Conservation (phyloP, 2,888 invertebrate species). For the Alitta virens region DNA sequence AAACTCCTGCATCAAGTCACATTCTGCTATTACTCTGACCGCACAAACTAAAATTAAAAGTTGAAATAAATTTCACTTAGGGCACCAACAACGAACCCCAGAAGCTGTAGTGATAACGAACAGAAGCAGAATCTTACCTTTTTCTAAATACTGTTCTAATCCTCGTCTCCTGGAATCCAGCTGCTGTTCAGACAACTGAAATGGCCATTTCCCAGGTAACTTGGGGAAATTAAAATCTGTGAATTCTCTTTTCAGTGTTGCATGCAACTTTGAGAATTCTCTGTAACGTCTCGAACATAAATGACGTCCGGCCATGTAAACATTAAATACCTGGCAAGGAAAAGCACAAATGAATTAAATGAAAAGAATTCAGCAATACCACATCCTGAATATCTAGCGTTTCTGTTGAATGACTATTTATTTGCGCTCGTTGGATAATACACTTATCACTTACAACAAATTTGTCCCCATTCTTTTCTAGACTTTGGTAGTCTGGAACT, state of each 20-base stretch:
- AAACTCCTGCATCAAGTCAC: conserved; percentile 95
- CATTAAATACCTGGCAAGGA: conserved; percentile 73
- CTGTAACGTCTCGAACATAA: conserved; percentile 93
- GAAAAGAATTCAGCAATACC: no score
- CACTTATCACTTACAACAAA: conserved; percentile 68
- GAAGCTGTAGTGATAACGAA: no score
- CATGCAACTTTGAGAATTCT: conserved; percentile 89
- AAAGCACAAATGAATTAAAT: no score
- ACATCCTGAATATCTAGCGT: no score
- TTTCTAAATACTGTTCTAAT: conserved; percentile 95
- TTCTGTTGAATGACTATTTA: no score
- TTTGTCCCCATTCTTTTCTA: conserved; percentile 68
- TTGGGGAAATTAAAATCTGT: conserved; percentile 94
- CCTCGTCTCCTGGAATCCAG: conserved; percentile 90
- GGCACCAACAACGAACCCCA: no score
- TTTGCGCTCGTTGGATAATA: no score
- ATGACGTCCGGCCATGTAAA: conserved; percentile 98
- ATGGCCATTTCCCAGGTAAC: conserved; percentile 98
- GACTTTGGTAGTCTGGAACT: conserved; percentile 89
- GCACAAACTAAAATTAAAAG: conserved; percentile 72
- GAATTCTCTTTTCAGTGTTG: conserved; percentile 88
- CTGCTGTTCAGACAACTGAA: conserved; percentile 90
- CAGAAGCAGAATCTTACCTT: conserved; percentile 59
- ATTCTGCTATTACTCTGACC: conserved; percentile 94
- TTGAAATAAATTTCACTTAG: background rate